Conservation (phyloP, 2,888 invertebrate genomes). For the Drosophila antonietae region DNA sequence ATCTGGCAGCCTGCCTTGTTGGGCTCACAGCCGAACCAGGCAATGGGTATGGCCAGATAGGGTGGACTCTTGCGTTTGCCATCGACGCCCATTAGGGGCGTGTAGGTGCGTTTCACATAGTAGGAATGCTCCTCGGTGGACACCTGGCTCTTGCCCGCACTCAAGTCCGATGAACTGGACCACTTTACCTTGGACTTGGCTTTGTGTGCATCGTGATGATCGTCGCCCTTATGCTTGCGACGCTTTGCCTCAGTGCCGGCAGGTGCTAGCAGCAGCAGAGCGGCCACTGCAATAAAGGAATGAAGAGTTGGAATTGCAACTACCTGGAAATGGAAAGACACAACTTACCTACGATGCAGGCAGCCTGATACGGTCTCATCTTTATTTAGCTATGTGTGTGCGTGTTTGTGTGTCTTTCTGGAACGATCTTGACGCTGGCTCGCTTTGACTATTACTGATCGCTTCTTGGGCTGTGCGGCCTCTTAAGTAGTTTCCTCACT, state of each 20-base stretch:
- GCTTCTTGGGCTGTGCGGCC: slow-evolving; percentile 44
- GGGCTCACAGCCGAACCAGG: slow-evolving; percentile 71
- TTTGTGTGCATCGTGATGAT: slow-evolving; percentile 53
- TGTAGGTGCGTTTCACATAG: slow-evolving; percentile 80
- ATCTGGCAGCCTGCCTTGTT: slow-evolving; percentile 57
- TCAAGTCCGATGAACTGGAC: slow-evolving; percentile 74
- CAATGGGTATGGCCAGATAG: slow-evolving; percentile 79
- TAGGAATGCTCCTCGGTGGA: slow-evolving; percentile 81
- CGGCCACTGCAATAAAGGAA: slow-evolving; percentile 42
- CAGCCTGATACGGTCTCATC: slow-evolving; percentile 58
- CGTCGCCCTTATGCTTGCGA: slow-evolving; percentile 71
- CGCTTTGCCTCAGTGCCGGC: slow-evolving; percentile 63
- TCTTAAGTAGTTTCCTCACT: slow-evolving; percentile 53
- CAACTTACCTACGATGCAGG: slow-evolving; percentile 61
- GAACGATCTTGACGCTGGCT: slow-evolving; percentile 57
- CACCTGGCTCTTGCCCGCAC: slow-evolving; percentile 62
- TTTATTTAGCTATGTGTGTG: slow-evolving; percentile 5
- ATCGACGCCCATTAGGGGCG: slow-evolving; percentile 42
- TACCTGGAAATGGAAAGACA: slow-evolving; percentile 1
- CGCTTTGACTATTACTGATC: slow-evolving; percentile 61
- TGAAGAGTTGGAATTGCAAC: neutral
- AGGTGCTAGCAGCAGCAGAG: slow-evolving; percentile 58
- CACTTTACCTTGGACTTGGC: slow-evolving; percentile 82
- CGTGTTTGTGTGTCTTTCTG: neutral
- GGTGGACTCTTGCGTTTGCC: slow-evolving; percentile 69